phyloP scores from a whole-genome alignment of 2,113 vertebrate genomes.

The Podilymbus podiceps region DNA sequence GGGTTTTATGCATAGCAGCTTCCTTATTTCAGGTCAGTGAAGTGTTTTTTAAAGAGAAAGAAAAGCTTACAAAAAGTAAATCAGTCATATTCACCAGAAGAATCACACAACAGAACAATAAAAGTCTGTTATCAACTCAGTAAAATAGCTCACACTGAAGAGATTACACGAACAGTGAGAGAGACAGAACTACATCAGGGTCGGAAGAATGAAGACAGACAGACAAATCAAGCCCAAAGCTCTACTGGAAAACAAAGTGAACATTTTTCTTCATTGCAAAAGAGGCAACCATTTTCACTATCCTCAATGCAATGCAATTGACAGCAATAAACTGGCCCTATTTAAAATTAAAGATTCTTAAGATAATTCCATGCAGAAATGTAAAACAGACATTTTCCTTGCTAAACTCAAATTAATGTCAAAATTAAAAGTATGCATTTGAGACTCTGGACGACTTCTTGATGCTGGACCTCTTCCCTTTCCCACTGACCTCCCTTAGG shows the following conservation, averaged over 20 bases:
- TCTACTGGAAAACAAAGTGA: not conserved
- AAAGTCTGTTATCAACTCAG: not conserved
- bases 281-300: not conserved
- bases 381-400: not conserved
- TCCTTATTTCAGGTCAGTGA: not conserved
- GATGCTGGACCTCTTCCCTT: not conserved
- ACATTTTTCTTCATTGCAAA: not conserved
- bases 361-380: not conserved
- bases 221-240: not conserved
- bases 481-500: not conserved
- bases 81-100: not conserved
- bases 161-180: not conserved
- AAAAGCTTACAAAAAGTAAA: not conserved
- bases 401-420: not conserved
- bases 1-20: not conserved
- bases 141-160: not conserved
- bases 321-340: not conserved
- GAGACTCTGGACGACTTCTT: not conserved
- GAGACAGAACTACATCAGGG: not conserved
- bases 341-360: not conserved
- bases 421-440: not conserved
- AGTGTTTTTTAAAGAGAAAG: not conserved
- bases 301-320: not conserved
- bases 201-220: not conserved
- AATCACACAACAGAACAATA: not conserved